Percentiles rank a stretch among this genome's conserved stretches.
phyloP scores from a whole-genome alignment of 2,113 vertebrate species.

The Periophthalmus modestus region DNA sequence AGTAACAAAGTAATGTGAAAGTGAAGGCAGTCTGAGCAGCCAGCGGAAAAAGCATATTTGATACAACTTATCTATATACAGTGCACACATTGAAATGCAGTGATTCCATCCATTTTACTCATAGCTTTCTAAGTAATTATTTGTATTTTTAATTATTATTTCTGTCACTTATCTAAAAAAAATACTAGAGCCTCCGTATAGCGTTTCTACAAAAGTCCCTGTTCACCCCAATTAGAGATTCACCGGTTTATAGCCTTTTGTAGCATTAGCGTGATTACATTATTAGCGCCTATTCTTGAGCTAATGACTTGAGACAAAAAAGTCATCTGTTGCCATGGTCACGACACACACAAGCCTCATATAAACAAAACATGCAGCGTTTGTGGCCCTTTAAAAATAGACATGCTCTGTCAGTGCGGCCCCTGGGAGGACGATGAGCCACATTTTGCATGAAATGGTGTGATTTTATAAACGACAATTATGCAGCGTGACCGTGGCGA shows the following conservation, averaged over 20 bases:
- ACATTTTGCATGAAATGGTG: constrained; percentile 40
- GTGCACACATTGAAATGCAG: not conserved
- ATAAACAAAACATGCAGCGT: constrained; percentile 4
- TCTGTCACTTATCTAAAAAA: not conserved
- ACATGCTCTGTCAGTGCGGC: constrained; percentile 33
- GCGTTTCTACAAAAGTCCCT: not conserved
- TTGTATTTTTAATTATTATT: no score
- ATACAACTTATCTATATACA: no score
- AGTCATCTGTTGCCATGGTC: constrained; percentile 36
- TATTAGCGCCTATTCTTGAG: not conserved
- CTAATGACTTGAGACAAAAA: constrained; percentile 15
- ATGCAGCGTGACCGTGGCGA: constrained; percentile 30
- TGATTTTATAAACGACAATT: constrained; percentile 45
- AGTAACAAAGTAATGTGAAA: no score
- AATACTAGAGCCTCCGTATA: not conserved
- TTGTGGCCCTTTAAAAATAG: constrained; percentile 43
- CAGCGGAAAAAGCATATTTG: no score
- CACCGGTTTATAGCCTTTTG: constrained; percentile 1
- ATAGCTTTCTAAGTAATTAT: not conserved
- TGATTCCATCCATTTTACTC: not conserved
- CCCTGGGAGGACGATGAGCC: constrained; percentile 43
- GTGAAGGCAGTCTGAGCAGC: no score
- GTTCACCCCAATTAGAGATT: not conserved
- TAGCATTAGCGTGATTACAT: not conserved
- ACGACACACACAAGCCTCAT: constrained; percentile 7